Base-by-base conservation (phyloP, 2,113 vertebrate species). In the Tupaia chinensis region DNA sequence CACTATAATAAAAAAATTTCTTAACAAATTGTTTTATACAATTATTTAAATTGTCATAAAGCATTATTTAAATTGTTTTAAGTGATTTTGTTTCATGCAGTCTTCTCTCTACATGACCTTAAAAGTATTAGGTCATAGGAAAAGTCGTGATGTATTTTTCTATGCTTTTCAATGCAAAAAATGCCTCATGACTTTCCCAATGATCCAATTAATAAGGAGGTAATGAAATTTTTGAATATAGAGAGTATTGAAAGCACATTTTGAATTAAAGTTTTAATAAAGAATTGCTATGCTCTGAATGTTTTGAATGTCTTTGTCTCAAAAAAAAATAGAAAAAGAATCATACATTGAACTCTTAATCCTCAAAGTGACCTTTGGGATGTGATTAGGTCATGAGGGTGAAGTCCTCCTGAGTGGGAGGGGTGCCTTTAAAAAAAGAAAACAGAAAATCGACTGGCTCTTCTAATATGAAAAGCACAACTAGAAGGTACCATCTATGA, bases 251-350 rank as follows among this genome's bases (percentile, higher is more conserved):
- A 22, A 83, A 83, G 17, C 32, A 0, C 1, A 32, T 4, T 93
- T 92, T 61, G 2, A 78, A 61, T 85, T 87, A 74, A 91, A 74
- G 44, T 78, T 53, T 79, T 82, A n/a, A 1, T 13, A 72, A 65
- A 60, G 0, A 53, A 74, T 53, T 74, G 9, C 11, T 65, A 11
- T 54, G 68, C 54, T 84, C 20, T 65, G 14, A 23, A 65, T 23
- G 13, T 54, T 74, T 54, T 44, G 44, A 44, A 44, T 44, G 44
- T 44, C 44, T 44, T 44, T 44, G 44, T 44, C 44, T 44, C 44
- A 44, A 44, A 44, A 44, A 44, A 44, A 44, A 44, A 44, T 3
- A 44, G 5, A 44, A 44, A 44, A 44, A 44, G 44, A 44, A n/a
- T 1, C 6, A 72, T 61, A n/a, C 17, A 2, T 34, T 82, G 56